phyloP scores from a whole-genome alignment of 1,140 invertebrate species.

The Anastrepha ludens region DNA sequence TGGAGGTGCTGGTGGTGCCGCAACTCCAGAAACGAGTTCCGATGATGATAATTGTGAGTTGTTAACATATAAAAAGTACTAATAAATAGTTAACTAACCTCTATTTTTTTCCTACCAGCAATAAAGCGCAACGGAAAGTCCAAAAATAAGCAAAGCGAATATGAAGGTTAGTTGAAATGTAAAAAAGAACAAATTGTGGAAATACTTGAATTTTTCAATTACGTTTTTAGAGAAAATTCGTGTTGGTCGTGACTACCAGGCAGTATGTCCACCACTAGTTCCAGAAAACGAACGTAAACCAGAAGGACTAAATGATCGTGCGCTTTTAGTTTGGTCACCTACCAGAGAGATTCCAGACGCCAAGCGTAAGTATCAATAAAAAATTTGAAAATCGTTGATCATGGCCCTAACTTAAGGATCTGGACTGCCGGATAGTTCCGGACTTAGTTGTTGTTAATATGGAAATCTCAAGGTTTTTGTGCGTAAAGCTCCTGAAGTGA shows the following conservation, averaged over 20 bases:
- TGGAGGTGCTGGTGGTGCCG: conserved; percentile 61
- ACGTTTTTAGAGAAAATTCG: conserved; percentile 86
- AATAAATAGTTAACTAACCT: background rate
- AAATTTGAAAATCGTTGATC: background rate
- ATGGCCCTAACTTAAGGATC: too few species aligned
- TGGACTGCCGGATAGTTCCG: too few species aligned
- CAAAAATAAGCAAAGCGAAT: conserved; percentile 72
- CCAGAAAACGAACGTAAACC: conserved; percentile 79
- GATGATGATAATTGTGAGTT: conserved; percentile 86
- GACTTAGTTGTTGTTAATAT: too few species aligned
- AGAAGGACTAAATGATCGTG: conserved; percentile 84
- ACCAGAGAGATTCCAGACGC: conserved; percentile 89
- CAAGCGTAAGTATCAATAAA: conserved; percentile 81
- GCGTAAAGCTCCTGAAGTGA: too few species aligned
- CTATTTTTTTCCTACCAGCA: conserved; percentile 60
- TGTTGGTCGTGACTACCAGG: conserved; percentile 95
- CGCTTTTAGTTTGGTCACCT: conserved; percentile 96
- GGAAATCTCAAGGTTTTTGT: too few species aligned
- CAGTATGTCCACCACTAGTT: conserved; percentile 87
- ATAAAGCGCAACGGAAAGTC: conserved; percentile 73
- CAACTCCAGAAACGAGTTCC: conserved; percentile 82
- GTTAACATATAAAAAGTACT: background rate
- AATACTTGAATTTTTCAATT: background rate
- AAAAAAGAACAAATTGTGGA: background rate
- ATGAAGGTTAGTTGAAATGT: conserved; percentile 65